Conservation (phyloP, 2,888 invertebrate genomes). For the Conops quadrifasciatus region DNA sequence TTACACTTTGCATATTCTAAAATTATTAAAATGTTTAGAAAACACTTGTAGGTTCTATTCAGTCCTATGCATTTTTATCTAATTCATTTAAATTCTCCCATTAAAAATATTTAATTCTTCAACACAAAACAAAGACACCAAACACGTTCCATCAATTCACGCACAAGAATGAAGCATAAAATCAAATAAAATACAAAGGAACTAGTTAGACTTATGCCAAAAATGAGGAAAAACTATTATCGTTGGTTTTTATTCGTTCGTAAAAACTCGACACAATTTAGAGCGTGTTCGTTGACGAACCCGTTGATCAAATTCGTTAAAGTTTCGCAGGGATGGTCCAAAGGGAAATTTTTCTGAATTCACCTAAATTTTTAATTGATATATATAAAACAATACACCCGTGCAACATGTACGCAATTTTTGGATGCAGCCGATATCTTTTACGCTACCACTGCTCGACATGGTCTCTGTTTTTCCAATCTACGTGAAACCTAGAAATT, state of each 20-base stretch:
- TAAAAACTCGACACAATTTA: background rate
- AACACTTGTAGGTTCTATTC: background rate
- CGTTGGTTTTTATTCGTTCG: constrained; percentile 1
- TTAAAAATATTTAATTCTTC: background rate
- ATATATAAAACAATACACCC: too few relatives aligned
- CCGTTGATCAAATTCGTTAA: background rate
- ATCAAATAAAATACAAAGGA: constrained; percentile 33
- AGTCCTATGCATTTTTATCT: background rate
- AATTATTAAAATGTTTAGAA: background rate
- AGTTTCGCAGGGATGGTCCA: background rate
- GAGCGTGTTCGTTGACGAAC: background rate
- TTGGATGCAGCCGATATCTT: too few relatives aligned
- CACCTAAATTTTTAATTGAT: too few relatives aligned
- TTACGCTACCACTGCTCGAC: too few relatives aligned
- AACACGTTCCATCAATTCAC: constrained; percentile 27
- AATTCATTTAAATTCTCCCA: background rate
- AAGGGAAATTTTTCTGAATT: background rate
- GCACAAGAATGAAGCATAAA: constrained; percentile 37
- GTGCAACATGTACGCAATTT: too few relatives aligned
- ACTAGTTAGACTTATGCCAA: constrained; percentile 13
- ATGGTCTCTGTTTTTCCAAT: too few relatives aligned
- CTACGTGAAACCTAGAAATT: too few relatives aligned
- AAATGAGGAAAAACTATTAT: background rate
- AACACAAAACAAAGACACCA: background rate
- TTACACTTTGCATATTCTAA: background rate